These are phyloP conservation scores for Oreochromis aureus DNA, from an alignment of 2,113 vertebrate genomes.

Conservation along the genomic window DNA sequence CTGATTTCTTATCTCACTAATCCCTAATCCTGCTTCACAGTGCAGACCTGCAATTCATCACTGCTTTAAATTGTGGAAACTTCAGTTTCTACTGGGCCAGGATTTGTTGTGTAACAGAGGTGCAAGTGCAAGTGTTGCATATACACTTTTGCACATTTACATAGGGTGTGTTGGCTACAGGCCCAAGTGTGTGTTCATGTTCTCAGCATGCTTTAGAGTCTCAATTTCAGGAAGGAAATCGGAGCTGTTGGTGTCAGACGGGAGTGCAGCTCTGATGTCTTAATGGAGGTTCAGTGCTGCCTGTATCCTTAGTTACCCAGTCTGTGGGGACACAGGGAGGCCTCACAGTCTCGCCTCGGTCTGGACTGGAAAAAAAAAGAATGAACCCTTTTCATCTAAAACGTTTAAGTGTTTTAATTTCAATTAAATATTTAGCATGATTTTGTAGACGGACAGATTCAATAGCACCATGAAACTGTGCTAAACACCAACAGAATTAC, in stretches of 20 bases:
- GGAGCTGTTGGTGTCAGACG: conserved; percentile 43
- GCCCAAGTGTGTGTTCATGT: not conserved
- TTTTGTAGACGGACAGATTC: not conserved
- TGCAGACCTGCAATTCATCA: not conserved
- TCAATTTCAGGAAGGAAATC: conserved; percentile 60
- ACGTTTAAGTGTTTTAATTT: not conserved
- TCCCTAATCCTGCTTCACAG: not conserved
- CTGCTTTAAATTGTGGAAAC: not conserved
- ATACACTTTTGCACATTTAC: conserved; percentile 7
- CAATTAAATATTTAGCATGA: not conserved
- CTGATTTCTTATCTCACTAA: not conserved
- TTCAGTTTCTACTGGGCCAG: not conserved
- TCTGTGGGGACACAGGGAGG: conserved; percentile 28
- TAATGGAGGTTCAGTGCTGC: conserved; percentile 50
- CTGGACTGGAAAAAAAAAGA: not conserved
- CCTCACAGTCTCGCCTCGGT: not conserved
- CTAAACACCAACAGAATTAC: not conserved
- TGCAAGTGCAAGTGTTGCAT: not conserved
- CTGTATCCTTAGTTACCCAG: conserved; percentile 36
- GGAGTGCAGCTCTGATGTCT: conserved; percentile 52
- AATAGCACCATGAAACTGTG: not conserved
- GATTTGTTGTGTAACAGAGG: not conserved
- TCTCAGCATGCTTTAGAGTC: conserved; percentile 2
- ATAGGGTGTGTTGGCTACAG: conserved; percentile 8
- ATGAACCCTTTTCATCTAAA: not conserved